A percentile compares a stretch with the other conserved stretches of the same genome.
Evolutionary conservation across 2,113 vertebrate species (phyloP).

Genomic region (Sapajus apella): DNA sequence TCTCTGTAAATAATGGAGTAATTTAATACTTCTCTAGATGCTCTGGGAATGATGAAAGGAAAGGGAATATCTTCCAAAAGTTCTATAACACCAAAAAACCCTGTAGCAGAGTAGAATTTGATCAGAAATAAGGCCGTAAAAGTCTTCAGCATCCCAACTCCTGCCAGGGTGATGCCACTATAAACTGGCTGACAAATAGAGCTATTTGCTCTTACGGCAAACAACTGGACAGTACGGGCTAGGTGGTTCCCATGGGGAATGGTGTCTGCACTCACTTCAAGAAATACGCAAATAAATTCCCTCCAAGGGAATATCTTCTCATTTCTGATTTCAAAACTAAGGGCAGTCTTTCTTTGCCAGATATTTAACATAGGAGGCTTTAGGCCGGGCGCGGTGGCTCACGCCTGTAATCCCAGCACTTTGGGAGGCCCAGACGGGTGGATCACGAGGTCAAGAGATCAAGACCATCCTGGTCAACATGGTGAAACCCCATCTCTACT

Average conservation of each 20-base stretch:
- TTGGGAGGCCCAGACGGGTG: too few relatives aligned
- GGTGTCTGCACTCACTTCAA: not conserved
- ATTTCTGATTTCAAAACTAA: conserved; percentile 41
- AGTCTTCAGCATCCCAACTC: not conserved
- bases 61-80: not conserved
- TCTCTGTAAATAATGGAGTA: not conserved
- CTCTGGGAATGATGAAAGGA: not conserved
- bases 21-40: not conserved
- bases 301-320: not conserved
- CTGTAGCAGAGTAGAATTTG: not conserved
- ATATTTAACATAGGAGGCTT: not conserved
- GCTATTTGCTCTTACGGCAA: not conserved
- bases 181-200: not conserved
- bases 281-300: not conserved
- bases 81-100: not conserved
- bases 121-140: not conserved
- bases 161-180: not conserved
- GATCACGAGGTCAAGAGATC: too few relatives aligned
- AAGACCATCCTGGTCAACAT: too few relatives aligned
- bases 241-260: not conserved
- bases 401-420: too few relatives aligned
- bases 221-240: not conserved
- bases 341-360: not conserved
- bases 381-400: too few relatives aligned
- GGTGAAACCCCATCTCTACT: too few relatives aligned